Conservation (phyloP, 2,113 vertebrate species). For the Prunella fulvescens region DNA sequence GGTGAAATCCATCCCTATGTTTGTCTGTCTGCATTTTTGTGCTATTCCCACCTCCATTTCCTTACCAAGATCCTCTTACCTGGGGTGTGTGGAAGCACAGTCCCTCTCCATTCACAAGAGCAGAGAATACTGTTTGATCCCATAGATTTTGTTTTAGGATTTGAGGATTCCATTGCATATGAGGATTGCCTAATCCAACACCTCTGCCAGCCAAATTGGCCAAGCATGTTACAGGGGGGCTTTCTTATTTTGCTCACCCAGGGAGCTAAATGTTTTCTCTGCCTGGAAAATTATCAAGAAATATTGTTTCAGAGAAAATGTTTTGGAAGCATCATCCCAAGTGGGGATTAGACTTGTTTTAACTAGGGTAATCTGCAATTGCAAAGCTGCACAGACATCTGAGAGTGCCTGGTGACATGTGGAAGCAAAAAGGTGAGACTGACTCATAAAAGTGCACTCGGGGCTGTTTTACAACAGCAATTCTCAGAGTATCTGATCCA, state of each 20-base stretch:
- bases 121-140: not conserved
- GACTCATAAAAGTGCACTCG: not conserved
- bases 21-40: not conserved
- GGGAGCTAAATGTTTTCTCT: not conserved
- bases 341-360: conserved; percentile 1
- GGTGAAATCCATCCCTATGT: not conserved
- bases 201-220: not conserved
- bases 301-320: conserved; percentile 5
- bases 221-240: not conserved
- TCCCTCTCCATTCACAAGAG: not conserved
- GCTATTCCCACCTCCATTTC: not conserved
- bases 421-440: conserved; percentile 18
- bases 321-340: conserved; percentile 15
- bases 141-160: not conserved
- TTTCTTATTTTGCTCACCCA: not conserved
- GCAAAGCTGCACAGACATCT: not conserved
- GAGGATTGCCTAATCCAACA: not conserved
- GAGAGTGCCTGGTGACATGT: not conserved
- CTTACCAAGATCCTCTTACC: not conserved
- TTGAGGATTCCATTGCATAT: not conserved
- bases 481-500: conserved; percentile 19
- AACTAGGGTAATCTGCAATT: not conserved
- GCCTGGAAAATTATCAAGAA: conserved; percentile 8
- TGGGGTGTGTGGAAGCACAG: not conserved
- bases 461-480: not conserved